Base-by-base conservation (phyloP, 2,113 vertebrate species). In the Electrona antarctica region DNA sequence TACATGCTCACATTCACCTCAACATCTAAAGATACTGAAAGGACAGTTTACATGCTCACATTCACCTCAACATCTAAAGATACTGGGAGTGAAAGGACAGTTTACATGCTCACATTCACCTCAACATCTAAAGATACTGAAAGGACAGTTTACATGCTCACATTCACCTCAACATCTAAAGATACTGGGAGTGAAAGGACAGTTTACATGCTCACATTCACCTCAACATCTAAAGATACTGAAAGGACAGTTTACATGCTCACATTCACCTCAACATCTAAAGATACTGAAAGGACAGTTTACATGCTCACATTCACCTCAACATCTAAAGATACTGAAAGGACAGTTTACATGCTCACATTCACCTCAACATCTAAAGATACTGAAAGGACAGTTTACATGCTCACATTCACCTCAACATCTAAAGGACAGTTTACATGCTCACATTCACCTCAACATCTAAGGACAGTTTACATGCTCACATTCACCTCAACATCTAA, bases 141-240 rank as follows among this genome's bases (percentile, higher is more conserved):
- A 70, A 68, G 52, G 52, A 29, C 52, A 60, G 47, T 67, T 65
- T 61, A 12, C 56, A 4, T 73, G 69, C 52, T 51, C 2, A 67
- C 7, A 45, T 41, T 8, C 7, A 33, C 8, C 14, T 12, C 59
- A 60, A 8, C 28, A 60, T 29, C 5, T n/a, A n/a, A n/a, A n/a
- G n/a, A n/a, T n/a, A 64, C 58, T 70, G 28, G 50, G 8, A 71
- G 63, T 69, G 70, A 52, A 70, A 68, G 52, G 52, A 29, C 52
- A 60, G 47, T 67, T 65, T 61, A 12, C 56, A 4, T 73, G 69
- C 52, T 51, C 2, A 67, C 7, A 45, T 41, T 8, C 7, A 33
- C 8, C 14, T 12, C 59, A 60, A 8, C 28, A 60, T 29, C 5
- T n/a, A n/a, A n/a, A n/a, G n/a, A n/a, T n/a, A n/a, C n/a, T 56